phyloP scores from a whole-genome alignment of 2,888 invertebrate genomes.

The Adela reaumurella region DNA sequence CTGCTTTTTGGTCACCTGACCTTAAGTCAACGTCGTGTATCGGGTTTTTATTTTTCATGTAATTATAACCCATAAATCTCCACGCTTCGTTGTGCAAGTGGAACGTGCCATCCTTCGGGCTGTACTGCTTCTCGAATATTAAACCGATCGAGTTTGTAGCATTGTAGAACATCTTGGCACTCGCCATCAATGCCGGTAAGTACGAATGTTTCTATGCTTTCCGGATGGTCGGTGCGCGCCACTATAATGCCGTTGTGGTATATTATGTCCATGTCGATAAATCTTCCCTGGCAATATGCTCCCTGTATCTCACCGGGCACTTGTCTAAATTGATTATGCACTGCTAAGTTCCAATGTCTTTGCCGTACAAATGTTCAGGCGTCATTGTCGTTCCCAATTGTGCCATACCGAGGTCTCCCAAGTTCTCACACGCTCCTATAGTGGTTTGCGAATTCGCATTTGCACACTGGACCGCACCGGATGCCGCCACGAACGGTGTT shows the following conservation, averaged over 20 bases:
- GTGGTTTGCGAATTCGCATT: slow-evolving; percentile 7
- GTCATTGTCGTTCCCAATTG: slow-evolving; percentile 1
- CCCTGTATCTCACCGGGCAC: not conserved
- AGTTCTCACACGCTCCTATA: slow-evolving; percentile 6
- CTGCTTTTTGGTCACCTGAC: not conserved
- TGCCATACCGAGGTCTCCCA: not conserved
- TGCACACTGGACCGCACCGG: slow-evolving; percentile 3
- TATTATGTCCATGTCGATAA: no score
- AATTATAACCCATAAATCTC: not conserved
- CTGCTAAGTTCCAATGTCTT: not conserved
- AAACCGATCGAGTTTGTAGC: slow-evolving; percentile 6
- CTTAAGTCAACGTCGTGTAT: not conserved
- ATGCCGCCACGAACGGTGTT: slow-evolving; percentile 5
- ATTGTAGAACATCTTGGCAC: slow-evolving; percentile 3
- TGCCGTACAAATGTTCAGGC: slow-evolving; percentile 2
- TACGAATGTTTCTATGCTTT: not conserved
- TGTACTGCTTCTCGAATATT: slow-evolving; percentile 4
- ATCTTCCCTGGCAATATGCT: no score
- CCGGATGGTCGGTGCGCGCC: not conserved
- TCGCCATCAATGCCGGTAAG: slow-evolving; percentile 3
- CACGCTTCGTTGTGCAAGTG: slow-evolving; percentile 1
- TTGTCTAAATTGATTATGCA: not conserved
- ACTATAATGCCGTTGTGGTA: no score
- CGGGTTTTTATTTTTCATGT: not conserved
- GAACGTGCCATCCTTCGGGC: not conserved